Evolutionary conservation across 2,888 invertebrate genomes (phyloP), one percentile per base, ranked within the genome.

Genomic region (Macrophya alboannulata): DNA sequence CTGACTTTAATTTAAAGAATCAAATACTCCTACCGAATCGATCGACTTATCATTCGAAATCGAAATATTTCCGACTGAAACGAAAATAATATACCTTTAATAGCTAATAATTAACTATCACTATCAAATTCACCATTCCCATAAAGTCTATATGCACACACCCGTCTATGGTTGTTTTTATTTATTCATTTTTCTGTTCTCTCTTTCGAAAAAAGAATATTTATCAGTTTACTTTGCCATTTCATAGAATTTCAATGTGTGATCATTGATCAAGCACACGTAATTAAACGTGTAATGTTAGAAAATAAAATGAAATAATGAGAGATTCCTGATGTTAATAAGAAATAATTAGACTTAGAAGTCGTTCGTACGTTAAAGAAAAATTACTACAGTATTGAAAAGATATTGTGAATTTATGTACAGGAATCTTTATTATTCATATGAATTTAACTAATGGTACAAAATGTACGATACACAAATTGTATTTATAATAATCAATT

Each of bases 401-500:
- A 77, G 17, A 77, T 77, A 12, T 77, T 51, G 21, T 68, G 71
- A 31, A 76, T 81, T 81, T 81, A 62, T 81, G 12, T 81, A 81
- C 45, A 65, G 48, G 68, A 48, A 65, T 89, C 87, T 88, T 88
- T 85, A 89, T 88, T 90, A 90, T 90, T 88, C 88, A 88, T 88
- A 90, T 90, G 90, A 90, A 90, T 90, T 90, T 90, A 90, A 88
- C 87, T 88, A 87, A 86, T 89, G 88, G 87, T 85, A 85, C 85
- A 87, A 89, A 90, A 90, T 90, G 88, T 85, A 90, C 87, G 88
- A 89, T 89, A 90, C 88, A 88, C 88, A 90, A 88, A 87, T 86
- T 74, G 84, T 85, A 86, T 90, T 91, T 86, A 88, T 90, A 90
- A 89, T 90, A 91, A 90, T 90, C 90, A 90, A 88, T 92, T 92